Evolutionary conservation across 2,888 invertebrate species (phyloP), one percentile per base, ranked within the genome.

Genomic region (Nomada fabriciana): DNA sequence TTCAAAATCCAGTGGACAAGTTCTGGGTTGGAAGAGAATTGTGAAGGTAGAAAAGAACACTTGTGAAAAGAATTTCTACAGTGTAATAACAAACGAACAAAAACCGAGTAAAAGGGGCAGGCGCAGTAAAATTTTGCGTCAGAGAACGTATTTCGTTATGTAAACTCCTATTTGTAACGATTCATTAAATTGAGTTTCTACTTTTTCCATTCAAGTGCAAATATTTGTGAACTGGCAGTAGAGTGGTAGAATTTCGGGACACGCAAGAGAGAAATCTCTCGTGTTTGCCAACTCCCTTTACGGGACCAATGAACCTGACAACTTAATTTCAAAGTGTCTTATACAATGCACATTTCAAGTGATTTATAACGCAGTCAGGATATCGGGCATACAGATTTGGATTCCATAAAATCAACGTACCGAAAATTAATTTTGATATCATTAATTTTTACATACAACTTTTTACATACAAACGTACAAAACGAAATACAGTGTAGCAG

Each of bases 231-330:
- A 18, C 70, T 57, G 47, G 55, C 47, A 68, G 60, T n/a, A 11
- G 47, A 61, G 61, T 29, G 47, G 63, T 11, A 42, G 59, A 60
- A 13, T 42, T 60, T 42, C 15, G 42, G 25, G 47, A 70, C 36
- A 36, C 36, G 36, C 36, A 5, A 7, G 36, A 70, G 47, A 50
- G 63, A 50, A 70, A 57, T 63, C 20, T 61, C 43, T 52, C 15
- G 15, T 64, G 63, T 64, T n/a, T 70, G 76, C 76, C 76, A 76
- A 76, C 63, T 76, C 76, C 25, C 70, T 76, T 60, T 70, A 64
- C 23, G 50, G 57, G 52, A 52, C 53, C 55, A 50, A 76, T 57
- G 61, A 42, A 23, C 42, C 70, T 57, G 63, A 47, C 70, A 76
- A 64, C 11, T 63, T 64, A 36, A 57, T 70, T 70, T 76, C 70